These are phyloP conservation scores for Amphilophus citrinellus DNA, from an alignment of 2,113 vertebrate genomes.

Conservation along the genomic window DNA sequence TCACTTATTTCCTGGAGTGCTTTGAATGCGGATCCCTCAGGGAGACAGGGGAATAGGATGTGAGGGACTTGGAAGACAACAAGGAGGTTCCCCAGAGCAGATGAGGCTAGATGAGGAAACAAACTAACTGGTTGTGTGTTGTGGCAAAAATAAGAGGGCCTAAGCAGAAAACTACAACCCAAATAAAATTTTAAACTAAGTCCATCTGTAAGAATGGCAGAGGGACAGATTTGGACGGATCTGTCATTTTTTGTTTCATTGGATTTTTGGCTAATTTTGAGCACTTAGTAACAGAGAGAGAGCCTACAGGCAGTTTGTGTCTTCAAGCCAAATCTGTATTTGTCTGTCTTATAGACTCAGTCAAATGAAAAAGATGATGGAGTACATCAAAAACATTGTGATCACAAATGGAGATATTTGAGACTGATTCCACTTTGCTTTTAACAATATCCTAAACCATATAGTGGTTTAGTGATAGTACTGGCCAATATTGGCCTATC, in stretches of 20 bases:
- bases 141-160: neutral
- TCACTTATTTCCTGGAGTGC: conserved; percentile 20
- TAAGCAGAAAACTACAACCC: neutral
- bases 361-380: too few relatives aligned
- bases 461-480: too few relatives aligned
- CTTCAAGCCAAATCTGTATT: too few relatives aligned
- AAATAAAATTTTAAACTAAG: neutral
- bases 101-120: conserved; percentile 33
- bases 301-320: too few relatives aligned
- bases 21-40: conserved; percentile 32
- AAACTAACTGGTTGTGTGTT: conserved; percentile 44
- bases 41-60: neutral
- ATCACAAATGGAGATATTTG: too few relatives aligned
- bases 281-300: too few relatives aligned
- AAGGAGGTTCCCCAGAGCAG: conserved; percentile 34
- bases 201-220: neutral
- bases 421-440: too few relatives aligned
- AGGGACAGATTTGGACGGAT: neutral
- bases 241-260: neutral
- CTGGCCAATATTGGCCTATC: too few relatives aligned
- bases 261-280: neutral
- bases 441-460: too few relatives aligned
- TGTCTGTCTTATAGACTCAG: too few relatives aligned
- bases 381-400: too few relatives aligned
- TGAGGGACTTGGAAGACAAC: neutral